A percentile compares a stretch with the other conserved stretches of the same genome.
phyloP scores from a whole-genome alignment of 2,888 invertebrate species.

The Dryocosmus kuriphilus region DNA sequence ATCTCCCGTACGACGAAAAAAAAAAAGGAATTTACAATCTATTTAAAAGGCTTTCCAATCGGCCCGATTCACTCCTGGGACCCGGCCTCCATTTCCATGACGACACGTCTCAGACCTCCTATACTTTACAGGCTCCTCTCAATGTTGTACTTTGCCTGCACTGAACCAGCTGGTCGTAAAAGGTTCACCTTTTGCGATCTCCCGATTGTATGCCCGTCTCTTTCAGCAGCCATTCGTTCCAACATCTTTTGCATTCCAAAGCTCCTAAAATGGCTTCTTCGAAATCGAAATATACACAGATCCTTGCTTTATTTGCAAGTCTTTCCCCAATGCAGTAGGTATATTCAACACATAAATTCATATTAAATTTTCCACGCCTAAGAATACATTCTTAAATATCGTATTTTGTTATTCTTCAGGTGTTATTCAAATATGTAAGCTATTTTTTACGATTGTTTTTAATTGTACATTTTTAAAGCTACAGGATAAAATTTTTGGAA shows the following conservation, averaged over 20 bases:
- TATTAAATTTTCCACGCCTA: not conserved
- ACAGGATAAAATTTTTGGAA: not conserved
- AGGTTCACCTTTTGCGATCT: slow-evolving; percentile 35
- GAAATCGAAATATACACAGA: slow-evolving; percentile 22
- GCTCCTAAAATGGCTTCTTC: slow-evolving; percentile 15
- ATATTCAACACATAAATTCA: not conserved
- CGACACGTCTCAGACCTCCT: slow-evolving; percentile 36
- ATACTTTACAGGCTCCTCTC: slow-evolving; percentile 38
- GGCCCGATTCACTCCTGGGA: slow-evolving; percentile 59
- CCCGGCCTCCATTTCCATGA: slow-evolving; percentile 41
- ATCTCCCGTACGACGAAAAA: slow-evolving; percentile 51
- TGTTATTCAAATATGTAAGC: too few relatives aligned
- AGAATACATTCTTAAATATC: not conserved
- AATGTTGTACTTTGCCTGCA: slow-evolving; percentile 39
- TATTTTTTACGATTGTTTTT: too few relatives aligned
- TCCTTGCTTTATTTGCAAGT: not conserved
- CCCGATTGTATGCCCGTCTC: slow-evolving; percentile 32
- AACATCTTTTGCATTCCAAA: slow-evolving; percentile 30
- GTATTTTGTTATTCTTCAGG: not conserved
- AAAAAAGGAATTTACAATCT: slow-evolving; percentile 69
- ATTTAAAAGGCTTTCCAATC: slow-evolving; percentile 69
- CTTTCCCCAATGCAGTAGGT: not conserved
- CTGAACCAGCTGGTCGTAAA: slow-evolving; percentile 30
- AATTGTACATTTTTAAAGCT: not conserved
- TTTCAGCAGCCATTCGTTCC: slow-evolving; percentile 23